Evolutionary conservation across 1,140 invertebrate species (phyloP), one percentile per base, ranked within the genome.

Genomic region (Brachionus rotundiformis): DNA sequence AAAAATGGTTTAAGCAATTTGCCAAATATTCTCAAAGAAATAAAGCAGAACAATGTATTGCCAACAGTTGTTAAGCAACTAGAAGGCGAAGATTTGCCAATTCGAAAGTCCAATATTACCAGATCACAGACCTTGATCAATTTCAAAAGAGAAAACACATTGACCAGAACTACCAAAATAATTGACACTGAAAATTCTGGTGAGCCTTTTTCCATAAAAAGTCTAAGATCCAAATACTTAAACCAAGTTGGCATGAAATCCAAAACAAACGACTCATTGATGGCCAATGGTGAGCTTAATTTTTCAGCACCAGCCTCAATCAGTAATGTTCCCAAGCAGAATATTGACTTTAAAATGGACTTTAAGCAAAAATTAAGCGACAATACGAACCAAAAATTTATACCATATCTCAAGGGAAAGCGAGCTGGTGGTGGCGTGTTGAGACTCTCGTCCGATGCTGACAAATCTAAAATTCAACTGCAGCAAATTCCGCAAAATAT

Each of bases 281-380:
- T 61, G 25, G 36, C 36, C 36, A 39, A 39, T 39, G 36, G 36
- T 19, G 47, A 54, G 19, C 23, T 54, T n/a, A 68, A 68, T 68
- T 68, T 68, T 68, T 68, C 63, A 19, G 63, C 63, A 36, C 63
- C 63, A 8, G 63, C 29, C 7, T 68, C 63, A 8, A 68, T 68
- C n/a, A 68, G 29, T 23, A 68, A 23, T 39, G 39, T 73, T 44
- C 68, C 36, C 2, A 73, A 47, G 23, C 36, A 73, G 44, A 73
- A 73, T 29, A 44, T 73, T 8, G 68, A 73, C 10, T 44, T 73
- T 73, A 73, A 73, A 44, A 44, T 73, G 68, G 39, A 73, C 13
- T 23, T 73, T 44, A 19, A 73, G 23, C 16, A 44, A 23, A 73
- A 73, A 41, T 8, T 31, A 44, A 73, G 44, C 11, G 68, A 73